phyloP scores from a whole-genome alignment of 37 sponge, comb jelly and placozoan species.

The Bolinopsis microptera region DNA sequence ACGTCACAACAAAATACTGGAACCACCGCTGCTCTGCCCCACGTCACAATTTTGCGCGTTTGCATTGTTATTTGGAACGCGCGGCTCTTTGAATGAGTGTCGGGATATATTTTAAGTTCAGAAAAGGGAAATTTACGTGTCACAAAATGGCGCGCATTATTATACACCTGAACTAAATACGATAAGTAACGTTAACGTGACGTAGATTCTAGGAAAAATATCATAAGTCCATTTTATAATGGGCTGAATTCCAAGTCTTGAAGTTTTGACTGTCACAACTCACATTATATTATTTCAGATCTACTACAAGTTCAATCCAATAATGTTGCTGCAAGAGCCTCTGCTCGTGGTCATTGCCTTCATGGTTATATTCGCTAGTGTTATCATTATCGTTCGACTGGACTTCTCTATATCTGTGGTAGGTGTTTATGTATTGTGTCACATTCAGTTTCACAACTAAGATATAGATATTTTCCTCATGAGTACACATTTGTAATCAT shows the following conservation, averaged over 20 bases:
- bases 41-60: background rate
- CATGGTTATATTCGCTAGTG: conserved; percentile 80
- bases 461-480: no score
- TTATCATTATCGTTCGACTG: conserved; percentile 83
- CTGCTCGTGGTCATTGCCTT: conserved; percentile 83
- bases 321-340: conserved; percentile 88
- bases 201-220: no score
- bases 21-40: background rate
- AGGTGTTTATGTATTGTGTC: background rate
- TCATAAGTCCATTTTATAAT: no score
- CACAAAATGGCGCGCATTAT: conserved; percentile 50
- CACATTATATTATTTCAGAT: conserved; percentile 60
- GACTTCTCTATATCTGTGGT: conserved; percentile 80
- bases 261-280: background rate
- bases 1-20: no score
- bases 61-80: background rate
- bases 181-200: background rate
- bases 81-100: background rate
- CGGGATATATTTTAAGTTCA: conserved; percentile 31
- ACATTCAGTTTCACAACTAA: background rate
- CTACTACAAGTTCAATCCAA: conserved; percentile 75
- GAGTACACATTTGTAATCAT: no score
- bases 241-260: no score
- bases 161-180: background rate
- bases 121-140: conserved; percentile 43